A percentile compares a stretch with the other conserved stretches of the same genome.
Evolutionary conservation across 1,140 invertebrate genomes (phyloP).

Genomic region (Caenorhabditis remanei): DNA sequence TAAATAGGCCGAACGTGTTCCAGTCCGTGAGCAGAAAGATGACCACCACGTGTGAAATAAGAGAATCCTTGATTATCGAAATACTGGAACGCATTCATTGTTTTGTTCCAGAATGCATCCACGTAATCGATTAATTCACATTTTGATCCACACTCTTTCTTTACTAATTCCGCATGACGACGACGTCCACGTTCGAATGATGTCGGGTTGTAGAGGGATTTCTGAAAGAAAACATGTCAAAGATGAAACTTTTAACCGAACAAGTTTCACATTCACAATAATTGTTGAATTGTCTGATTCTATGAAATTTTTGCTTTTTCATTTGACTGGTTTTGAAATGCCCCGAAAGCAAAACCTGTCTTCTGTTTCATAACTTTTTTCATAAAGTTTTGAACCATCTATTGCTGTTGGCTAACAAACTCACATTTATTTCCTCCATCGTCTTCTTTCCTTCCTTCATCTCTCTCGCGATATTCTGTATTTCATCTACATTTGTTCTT

Average conservation of each 20-base stretch:
- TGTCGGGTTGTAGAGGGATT: too few relatives aligned
- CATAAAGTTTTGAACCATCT: not conserved
- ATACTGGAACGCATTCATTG: slow-evolving; percentile 24
- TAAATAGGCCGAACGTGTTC: slow-evolving; percentile 10
- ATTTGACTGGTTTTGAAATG: too few relatives aligned
- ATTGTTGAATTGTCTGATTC: too few relatives aligned
- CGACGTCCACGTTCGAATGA: not conserved
- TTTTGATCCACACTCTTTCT: slow-evolving; percentile 18
- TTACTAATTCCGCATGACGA: slow-evolving; percentile 1
- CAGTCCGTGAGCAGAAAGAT: not conserved
- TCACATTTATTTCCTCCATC: slow-evolving; percentile 18
- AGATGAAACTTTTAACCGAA: too few relatives aligned
- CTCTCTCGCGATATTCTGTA: not conserved
- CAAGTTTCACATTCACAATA: too few relatives aligned
- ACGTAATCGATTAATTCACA: slow-evolving; percentile 29
- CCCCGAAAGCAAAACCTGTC: too few relatives aligned
- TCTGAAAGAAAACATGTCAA: too few relatives aligned
- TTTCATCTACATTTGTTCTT: not conserved
- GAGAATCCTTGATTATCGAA: not conserved
- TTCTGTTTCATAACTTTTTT: too few relatives aligned
- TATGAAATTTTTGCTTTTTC: too few relatives aligned
- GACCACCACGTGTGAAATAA: not conserved
- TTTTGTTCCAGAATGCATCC: slow-evolving; percentile 24
- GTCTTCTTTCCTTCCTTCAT: not conserved
- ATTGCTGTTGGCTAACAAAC: not conserved